A percentile compares a stretch with the other conserved stretches of the same genome.
phyloP scores from a whole-genome alignment of 1,140 invertebrate genomes.

The Bombus waltoni region DNA sequence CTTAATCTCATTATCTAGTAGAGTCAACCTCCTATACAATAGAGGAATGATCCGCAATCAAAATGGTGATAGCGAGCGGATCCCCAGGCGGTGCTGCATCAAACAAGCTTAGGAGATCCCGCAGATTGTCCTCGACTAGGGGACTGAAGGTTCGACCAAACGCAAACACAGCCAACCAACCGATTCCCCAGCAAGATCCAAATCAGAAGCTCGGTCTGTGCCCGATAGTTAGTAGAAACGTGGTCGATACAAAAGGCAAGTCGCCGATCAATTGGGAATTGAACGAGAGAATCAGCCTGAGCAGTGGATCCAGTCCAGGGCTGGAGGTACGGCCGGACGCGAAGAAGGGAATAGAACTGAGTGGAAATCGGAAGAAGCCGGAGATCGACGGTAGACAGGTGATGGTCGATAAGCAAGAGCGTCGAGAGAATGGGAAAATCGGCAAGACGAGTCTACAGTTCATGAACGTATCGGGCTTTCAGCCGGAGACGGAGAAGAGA shows the following conservation, averaged over 20 bases:
- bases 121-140: constrained; percentile 84
- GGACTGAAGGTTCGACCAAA: constrained; percentile 75
- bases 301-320: constrained; percentile 76
- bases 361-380: constrained; percentile 60
- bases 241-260: constrained; percentile 6
- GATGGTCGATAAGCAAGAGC: constrained; percentile 11
- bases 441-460: constrained; percentile 57
- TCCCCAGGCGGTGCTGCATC: constrained; percentile 59
- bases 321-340: constrained; percentile 71
- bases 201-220: constrained; percentile 58
- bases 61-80: constrained; percentile 67
- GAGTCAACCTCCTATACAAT: background rate
- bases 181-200: constrained; percentile 42
- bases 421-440: constrained; percentile 21
- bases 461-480: constrained; percentile 74
- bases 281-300: constrained; percentile 80
- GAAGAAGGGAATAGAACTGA: constrained; percentile 74
- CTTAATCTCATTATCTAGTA: background rate
- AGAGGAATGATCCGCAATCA: constrained; percentile 18
- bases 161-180: constrained; percentile 43
- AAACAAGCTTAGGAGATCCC: constrained; percentile 75
- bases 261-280: constrained; percentile 78
- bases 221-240: constrained; percentile 46
- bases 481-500: constrained; percentile 34
- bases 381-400: constrained; percentile 20